A percentile compares a stretch with the other conserved stretches of the same genome.
Conservation (phyloP, 1,140 invertebrate genomes). For the Akabosia matsudoensis region DNA sequence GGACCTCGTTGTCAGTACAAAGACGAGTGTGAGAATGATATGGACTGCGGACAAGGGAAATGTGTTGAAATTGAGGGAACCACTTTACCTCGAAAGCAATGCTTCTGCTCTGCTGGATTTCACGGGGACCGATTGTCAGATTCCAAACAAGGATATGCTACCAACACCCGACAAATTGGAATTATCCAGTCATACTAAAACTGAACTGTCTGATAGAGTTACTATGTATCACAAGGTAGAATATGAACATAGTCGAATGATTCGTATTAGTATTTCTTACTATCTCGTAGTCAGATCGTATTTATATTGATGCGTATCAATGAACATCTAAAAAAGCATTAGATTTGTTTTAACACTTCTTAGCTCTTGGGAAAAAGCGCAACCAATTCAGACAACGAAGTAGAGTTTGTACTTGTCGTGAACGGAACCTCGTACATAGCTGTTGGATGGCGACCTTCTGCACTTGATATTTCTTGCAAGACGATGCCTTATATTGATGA, state of each 20-base stretch:
- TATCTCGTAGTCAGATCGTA: background rate
- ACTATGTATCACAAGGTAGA: slow-evolving; percentile 39
- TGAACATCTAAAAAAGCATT: background rate
- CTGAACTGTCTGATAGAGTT: slow-evolving; percentile 41
- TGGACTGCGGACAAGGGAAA: slow-evolving; percentile 74
- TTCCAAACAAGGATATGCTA: slow-evolving; percentile 39
- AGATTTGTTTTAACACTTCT: background rate
- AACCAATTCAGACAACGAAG: slow-evolving; percentile 71
- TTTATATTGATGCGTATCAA: background rate
- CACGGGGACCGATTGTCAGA: slow-evolving; percentile 40
- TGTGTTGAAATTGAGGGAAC: slow-evolving; percentile 77
- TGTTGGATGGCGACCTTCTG: slow-evolving; percentile 65
- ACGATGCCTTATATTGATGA: slow-evolving; percentile 23
- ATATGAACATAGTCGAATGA: too few relatives aligned
- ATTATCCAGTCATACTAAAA: slow-evolving; percentile 39
- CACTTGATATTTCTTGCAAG: slow-evolving; percentile 36
- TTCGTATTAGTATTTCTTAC: background rate
- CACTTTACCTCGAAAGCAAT: slow-evolving; percentile 74
- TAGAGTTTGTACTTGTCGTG: slow-evolving; percentile 78
- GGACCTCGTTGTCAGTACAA: slow-evolving; percentile 77
- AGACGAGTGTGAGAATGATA: slow-evolving; percentile 76
- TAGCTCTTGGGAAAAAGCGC: too few relatives aligned
- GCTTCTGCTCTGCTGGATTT: slow-evolving; percentile 71
- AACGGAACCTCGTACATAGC: slow-evolving; percentile 83
- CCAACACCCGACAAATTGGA: slow-evolving; percentile 33